Percentiles rank a stretch among this genome's conserved stretches.
Evolutionary conservation across 2,888 invertebrate genomes (phyloP).

Genomic region (Brassicogethes aeneus): DNA sequence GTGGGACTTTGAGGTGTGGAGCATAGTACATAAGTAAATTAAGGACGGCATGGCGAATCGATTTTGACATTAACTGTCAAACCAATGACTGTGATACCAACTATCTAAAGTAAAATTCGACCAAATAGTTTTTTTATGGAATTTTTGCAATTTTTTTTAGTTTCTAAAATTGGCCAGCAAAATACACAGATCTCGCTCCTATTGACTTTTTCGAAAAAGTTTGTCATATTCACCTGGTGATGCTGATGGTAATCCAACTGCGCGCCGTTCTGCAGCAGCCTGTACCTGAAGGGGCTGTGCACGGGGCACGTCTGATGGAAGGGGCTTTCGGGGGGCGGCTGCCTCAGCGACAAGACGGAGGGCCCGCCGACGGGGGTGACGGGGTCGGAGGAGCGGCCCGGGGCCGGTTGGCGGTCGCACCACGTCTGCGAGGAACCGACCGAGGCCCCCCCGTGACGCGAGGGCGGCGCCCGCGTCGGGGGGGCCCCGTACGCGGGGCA

Average conservation of each 20-base stretch:
- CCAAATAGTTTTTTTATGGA: too few relatives aligned
- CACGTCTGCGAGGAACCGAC: slow-evolving; percentile 24
- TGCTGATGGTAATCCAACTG: slow-evolving; percentile 41
- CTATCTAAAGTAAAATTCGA: too few relatives aligned
- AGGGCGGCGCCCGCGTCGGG: slow-evolving; percentile 38
- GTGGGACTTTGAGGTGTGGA: too few relatives aligned
- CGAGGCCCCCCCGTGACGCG: slow-evolving; percentile 29
- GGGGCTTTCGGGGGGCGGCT: slow-evolving; percentile 36
- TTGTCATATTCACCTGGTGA: slow-evolving; percentile 28
- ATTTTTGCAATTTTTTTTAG: too few relatives aligned
- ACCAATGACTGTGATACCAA: too few relatives aligned
- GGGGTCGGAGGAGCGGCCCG: slow-evolving; percentile 43
- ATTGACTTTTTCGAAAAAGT: too few relatives aligned
- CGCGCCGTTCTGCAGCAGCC: slow-evolving; percentile 46
- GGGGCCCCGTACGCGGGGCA: slow-evolving; percentile 36
- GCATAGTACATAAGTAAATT: too few relatives aligned
- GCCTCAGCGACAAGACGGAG: slow-evolving; percentile 34
- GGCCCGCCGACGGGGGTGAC: slow-evolving; percentile 43
- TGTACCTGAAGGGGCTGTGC: slow-evolving; percentile 65
- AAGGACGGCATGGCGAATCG: too few relatives aligned
- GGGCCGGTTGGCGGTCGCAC: slow-evolving; percentile 34
- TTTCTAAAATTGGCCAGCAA: too few relatives aligned
- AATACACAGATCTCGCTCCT: too few relatives aligned
- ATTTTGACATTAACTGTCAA: too few relatives aligned
- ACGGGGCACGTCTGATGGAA: slow-evolving; percentile 57